Conservation (phyloP, 1,140 invertebrate species). For the Aleiodes sp. region DNA sequence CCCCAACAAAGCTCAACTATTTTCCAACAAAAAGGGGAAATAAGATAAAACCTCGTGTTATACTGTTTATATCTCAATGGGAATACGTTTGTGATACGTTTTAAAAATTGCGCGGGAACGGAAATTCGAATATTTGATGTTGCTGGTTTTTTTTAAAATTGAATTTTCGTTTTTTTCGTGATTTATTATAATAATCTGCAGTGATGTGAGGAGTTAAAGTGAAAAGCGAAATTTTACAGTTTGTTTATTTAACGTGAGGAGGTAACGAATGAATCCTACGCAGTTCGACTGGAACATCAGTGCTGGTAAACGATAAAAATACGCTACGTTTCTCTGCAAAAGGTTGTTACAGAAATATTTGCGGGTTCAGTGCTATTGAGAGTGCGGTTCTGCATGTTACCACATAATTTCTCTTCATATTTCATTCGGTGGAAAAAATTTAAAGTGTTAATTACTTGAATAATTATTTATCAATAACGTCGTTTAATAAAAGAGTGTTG, state of each 20-base stretch:
- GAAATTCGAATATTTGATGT: no score
- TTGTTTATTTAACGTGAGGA: neutral
- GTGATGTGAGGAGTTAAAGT: neutral
- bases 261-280: conserved; percentile 2
- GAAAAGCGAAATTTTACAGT: neutral
- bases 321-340: neutral
- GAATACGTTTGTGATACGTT: no score
- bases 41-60: no score
- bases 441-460: neutral
- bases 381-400: neutral
- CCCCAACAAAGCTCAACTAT: conserved; percentile 19
- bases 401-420: neutral
- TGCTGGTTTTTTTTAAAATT: no score
- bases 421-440: neutral
- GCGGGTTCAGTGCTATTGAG: conserved; percentile 11
- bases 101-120: no score
- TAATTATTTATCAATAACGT: no score
- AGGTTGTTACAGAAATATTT: conserved; percentile 18
- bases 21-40: neutral
- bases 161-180: neutral
- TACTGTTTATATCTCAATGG: no score
- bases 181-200: neutral
- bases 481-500: no score
- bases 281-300: conserved; percentile 5
- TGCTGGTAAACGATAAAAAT: conserved; percentile 13